A percentile compares a stretch with the other conserved stretches of the same genome.
phyloP scores from a whole-genome alignment of 2,888 invertebrate species.

The Callyntrura sp. region DNA sequence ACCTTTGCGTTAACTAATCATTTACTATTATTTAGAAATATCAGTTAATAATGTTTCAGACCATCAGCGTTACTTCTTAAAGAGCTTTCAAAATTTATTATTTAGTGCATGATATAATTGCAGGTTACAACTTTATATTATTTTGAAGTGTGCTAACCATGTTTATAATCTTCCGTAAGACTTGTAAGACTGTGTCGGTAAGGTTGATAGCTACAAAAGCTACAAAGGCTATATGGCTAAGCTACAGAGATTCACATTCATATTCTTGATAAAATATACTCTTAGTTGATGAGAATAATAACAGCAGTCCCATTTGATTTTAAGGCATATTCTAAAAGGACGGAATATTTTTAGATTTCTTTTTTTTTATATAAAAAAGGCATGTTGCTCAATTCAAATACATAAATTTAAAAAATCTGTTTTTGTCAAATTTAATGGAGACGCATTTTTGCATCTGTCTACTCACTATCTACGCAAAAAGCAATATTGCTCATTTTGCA shows the following conservation, averaged over 20 bases:
- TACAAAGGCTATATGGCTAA: slow-evolving; percentile 17
- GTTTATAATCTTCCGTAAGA: no score
- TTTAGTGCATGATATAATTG: neutral
- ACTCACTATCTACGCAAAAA: no score
- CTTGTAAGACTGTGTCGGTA: no score
- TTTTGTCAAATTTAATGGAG: no score
- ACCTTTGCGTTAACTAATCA: neutral
- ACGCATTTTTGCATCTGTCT: no score
- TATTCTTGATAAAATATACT: slow-evolving; percentile 17
- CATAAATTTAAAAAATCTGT: no score
- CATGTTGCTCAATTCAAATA: neutral
- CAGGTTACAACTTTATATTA: neutral
- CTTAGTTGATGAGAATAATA: slow-evolving; percentile 18
- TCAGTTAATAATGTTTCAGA: slow-evolving; percentile 28
- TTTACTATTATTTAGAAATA: slow-evolving; percentile 16
- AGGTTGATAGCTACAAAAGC: neutral
- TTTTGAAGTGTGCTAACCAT: no score
- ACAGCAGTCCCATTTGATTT: slow-evolving; percentile 23
- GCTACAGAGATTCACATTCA: slow-evolving; percentile 4
- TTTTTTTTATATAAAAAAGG: slow-evolving; percentile 31
- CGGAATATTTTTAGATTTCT: neutral
- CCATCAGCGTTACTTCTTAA: slow-evolving; percentile 28
- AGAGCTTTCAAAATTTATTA: neutral
- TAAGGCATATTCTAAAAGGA: slow-evolving; percentile 46
- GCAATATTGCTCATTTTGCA: no score